These are phyloP conservation scores for cattle (Bos taurus) DNA, from an alignment of 2,113 vertebrate species.

Conservation along the genomic window ARS-UCD2.0 NC_037333.1:79901001-79901500, in stretches of 20 bases:
- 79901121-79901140: not conserved
- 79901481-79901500: not conserved
- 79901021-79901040: not conserved
- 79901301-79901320: not conserved
- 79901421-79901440: not conserved
- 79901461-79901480: not conserved
- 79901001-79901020: not conserved
- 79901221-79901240: not conserved
- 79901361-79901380: not conserved
- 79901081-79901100: not conserved
- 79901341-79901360: not conserved
- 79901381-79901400: not conserved
- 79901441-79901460: not conserved
- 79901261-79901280: not conserved
- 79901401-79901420: not conserved
- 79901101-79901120: not conserved
- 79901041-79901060: not conserved
- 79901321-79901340: not conserved
- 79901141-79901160: not conserved
- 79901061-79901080: not conserved
- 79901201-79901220: not conserved
- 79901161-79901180: not conserved
- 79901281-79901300: not conserved
- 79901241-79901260: not conserved
- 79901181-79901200: not conserved